Evolutionary conservation across 2,888 invertebrate species (phyloP).

Genomic region (Lissocephala sabroskyi): DNA sequence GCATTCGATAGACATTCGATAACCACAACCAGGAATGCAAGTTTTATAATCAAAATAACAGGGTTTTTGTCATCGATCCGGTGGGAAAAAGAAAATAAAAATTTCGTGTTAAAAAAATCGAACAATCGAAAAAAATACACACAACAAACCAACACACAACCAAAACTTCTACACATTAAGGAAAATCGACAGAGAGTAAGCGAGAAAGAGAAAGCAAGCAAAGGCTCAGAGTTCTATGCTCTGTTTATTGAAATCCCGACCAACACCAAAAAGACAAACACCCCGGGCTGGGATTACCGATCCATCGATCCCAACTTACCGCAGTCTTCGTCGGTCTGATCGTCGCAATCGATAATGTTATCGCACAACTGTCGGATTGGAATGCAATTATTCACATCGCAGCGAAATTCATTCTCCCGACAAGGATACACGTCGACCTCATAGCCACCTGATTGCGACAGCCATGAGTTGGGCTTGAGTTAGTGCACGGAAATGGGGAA

Average conservation of each 20-base stretch:
- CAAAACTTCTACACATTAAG: no score
- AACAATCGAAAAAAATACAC: no score
- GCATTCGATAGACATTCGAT: conserved; percentile 44
- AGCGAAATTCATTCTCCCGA: conserved; percentile 76
- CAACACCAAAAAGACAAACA: neutral
- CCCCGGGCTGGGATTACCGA: no score
- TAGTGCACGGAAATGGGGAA: conserved; percentile 10
- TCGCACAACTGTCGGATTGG: conserved; percentile 76
- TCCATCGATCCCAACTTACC: conserved; percentile 76
- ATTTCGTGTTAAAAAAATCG: no score
- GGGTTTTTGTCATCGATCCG: conserved; percentile 38
- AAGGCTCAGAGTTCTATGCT: no score
- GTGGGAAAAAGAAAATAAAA: conserved; percentile 41
- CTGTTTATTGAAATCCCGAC: neutral
- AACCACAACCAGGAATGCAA: conserved; percentile 58
- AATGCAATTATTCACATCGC: conserved; percentile 79
- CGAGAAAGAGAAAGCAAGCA: no score
- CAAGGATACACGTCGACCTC: conserved; percentile 60
- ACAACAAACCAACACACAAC: conserved; percentile 5
- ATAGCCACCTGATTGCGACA: conserved; percentile 42
- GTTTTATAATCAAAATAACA: conserved; percentile 38
- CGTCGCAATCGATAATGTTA: conserved; percentile 79
- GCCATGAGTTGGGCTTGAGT: conserved; percentile 23
- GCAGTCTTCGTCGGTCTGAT: conserved; percentile 86
- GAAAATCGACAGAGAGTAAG: no score